Percentiles rank a stretch among this genome's conserved stretches.
phyloP scores from a whole-genome alignment of 2,888 invertebrate species.

The Alitta virens region DNA sequence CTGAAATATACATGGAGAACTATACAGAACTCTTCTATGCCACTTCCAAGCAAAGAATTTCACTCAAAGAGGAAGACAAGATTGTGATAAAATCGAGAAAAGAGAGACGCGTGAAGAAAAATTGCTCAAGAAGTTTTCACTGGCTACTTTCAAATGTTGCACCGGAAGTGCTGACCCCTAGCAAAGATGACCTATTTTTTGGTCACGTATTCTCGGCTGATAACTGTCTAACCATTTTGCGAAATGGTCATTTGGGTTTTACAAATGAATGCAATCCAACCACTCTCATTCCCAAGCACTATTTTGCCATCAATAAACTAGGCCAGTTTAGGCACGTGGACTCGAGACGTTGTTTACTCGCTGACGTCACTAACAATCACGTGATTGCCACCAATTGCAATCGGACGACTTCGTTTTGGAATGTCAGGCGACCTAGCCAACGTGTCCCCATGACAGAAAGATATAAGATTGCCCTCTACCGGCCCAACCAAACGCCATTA shows the following conservation, averaged over 20 bases:
- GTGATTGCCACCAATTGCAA: no score
- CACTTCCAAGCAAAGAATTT: not conserved
- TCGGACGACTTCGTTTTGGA: no score
- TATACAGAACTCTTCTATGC: slow-evolving; percentile 10
- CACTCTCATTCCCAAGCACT: slow-evolving; percentile 19
- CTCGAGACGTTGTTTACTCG: slow-evolving; percentile 18
- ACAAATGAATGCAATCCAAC: slow-evolving; percentile 21
- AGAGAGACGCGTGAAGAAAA: not conserved
- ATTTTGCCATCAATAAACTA: slow-evolving; percentile 19
- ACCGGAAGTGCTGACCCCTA: slow-evolving; percentile 70
- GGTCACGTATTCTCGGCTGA: slow-evolving; percentile 19
- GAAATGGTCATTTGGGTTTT: slow-evolving; percentile 19
- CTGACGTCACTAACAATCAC: not conserved
- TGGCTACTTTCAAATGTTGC: slow-evolving; percentile 96
- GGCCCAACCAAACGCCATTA: slow-evolving; percentile 26
- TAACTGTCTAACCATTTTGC: slow-evolving; percentile 16
- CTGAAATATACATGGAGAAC: slow-evolving; percentile 23
- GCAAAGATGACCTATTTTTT: slow-evolving; percentile 7
- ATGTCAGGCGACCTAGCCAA: no score
- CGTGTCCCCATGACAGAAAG: no score
- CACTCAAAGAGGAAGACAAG: not conserved
- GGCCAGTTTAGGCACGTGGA: slow-evolving; percentile 20
- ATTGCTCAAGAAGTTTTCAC: slow-evolving; percentile 84
- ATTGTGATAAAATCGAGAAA: not conserved
- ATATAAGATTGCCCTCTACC: slow-evolving; percentile 20